Percentiles rank a stretch among this genome's conserved stretches.
Evolutionary conservation across 2,113 vertebrate genomes (phyloP).

Genomic region (Mesoclemmys tuberculata): DNA sequence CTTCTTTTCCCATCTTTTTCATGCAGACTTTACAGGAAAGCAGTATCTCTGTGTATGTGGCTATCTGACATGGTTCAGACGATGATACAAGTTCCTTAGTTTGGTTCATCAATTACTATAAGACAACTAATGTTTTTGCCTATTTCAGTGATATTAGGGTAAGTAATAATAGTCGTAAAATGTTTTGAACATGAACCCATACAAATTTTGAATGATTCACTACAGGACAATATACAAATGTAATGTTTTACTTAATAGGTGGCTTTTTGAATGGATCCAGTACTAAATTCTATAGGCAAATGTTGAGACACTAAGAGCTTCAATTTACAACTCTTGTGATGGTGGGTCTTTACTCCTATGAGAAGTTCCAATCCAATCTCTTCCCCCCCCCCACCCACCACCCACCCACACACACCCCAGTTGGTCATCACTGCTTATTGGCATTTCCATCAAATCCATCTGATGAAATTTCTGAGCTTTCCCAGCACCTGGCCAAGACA

Average conservation of each 20-base stretch:
- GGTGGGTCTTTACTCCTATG: neutral
- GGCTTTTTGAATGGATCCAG: neutral
- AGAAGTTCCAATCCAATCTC: no score
- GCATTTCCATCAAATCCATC: neutral
- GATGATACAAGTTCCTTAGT: neutral
- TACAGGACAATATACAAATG: neutral
- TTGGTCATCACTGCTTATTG: rapidly evolving
- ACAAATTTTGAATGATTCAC: neutral
- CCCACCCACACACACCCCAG: neutral
- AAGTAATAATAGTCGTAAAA: neutral
- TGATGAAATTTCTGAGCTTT: neutral
- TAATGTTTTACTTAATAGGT: neutral
- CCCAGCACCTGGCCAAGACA: neutral
- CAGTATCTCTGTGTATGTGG: neutral
- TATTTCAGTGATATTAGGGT: neutral
- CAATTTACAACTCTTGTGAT: neutral
- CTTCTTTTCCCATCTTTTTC: conserved; percentile 42
- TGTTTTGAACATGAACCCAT: neutral
- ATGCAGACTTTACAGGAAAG: conserved; percentile 34
- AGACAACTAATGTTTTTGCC: neutral
- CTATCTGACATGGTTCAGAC: neutral
- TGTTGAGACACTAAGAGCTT: neutral
- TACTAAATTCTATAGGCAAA: conserved; percentile 9
- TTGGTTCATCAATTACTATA: neutral
- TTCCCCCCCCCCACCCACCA: no score